Percentiles rank a stretch among this genome's conserved stretches.
Evolutionary conservation across 2,888 invertebrate genomes (phyloP).

Genomic region (Nemapogon koenigi): DNA sequence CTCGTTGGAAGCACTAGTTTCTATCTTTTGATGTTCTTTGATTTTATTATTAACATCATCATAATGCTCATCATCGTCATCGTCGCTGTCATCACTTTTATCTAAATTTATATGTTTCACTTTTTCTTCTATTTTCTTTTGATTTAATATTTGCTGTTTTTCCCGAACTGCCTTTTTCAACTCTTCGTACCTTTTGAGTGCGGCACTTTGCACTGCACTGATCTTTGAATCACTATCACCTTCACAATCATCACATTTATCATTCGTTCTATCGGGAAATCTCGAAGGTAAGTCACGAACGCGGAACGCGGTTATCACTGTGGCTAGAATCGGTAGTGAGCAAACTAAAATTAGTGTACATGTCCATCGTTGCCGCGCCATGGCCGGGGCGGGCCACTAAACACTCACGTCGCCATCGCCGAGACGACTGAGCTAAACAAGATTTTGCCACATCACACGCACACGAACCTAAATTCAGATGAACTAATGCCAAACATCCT

Average conservation of each 20-base stretch:
- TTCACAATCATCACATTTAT: conserved; percentile 48
- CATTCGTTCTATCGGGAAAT: conserved; percentile 26
- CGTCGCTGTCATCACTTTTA: conserved; percentile 23
- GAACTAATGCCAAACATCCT: conserved; percentile 2
- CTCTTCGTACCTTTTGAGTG: conserved; percentile 23
- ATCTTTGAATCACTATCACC: conserved; percentile 31
- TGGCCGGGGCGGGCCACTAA: conserved; percentile 36
- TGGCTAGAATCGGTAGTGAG: conserved; percentile 46
- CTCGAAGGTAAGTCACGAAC: conserved; percentile 48
- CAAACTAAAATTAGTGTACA: conserved; percentile 55
- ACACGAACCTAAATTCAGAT: not conserved
- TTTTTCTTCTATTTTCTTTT: conserved; percentile 22
- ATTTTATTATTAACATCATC: conserved; percentile 21
- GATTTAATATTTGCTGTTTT: conserved; percentile 29
- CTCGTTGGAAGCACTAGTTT: conserved; percentile 11
- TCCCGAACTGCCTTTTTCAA: conserved; percentile 34
- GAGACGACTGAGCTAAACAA: conserved; percentile 23
- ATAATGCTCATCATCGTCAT: not conserved
- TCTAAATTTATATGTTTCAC: conserved; percentile 27
- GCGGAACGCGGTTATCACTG: conserved; percentile 62
- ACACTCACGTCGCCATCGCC: conserved; percentile 56
- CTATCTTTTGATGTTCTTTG: conserved; percentile 16
- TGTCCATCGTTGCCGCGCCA: conserved; percentile 54
- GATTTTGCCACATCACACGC: too few species aligned
- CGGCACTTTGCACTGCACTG: conserved; percentile 21